Conservation (phyloP, 2,797 vertebrate species). For the Anniella stebbinsi region DNA sequence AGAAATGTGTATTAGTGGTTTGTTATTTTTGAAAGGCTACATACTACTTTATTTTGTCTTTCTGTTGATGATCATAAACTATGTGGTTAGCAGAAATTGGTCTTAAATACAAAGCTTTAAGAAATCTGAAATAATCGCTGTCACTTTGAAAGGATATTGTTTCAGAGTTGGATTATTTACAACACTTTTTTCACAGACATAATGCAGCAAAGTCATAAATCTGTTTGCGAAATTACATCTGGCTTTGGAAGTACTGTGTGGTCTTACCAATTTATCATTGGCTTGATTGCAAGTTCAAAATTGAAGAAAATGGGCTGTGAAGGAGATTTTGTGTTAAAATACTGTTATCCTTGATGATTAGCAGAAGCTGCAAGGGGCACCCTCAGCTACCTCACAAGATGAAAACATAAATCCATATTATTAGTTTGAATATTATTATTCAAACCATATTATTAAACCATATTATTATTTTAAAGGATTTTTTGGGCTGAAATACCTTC, state of each 20-base stretch:
- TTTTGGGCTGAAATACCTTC: not conserved
- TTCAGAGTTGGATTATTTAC: constrained; percentile 36
- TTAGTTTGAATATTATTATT: not conserved
- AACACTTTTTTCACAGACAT: constrained; percentile 4
- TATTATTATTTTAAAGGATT: not conserved
- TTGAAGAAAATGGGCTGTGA: constrained; percentile 25
- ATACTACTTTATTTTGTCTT: not conserved
- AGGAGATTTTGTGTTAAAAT: constrained; percentile 31
- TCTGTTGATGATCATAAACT: not conserved
- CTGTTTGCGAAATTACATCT: constrained; percentile 32
- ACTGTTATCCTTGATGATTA: constrained; percentile 1
- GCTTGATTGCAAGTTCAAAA: constrained; percentile 33
- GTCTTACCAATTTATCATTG: constrained; percentile 28
- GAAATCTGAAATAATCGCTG: constrained; percentile 21
- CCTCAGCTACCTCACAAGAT: constrained; percentile 19
- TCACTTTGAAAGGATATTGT: constrained; percentile 20
- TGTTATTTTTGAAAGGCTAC: not conserved
- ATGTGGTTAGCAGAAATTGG: not conserved
- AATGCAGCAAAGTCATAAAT: constrained; percentile 27
- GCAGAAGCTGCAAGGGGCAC: constrained; percentile 17
- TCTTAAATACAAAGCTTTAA: constrained; percentile 20
- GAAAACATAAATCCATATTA: not conserved
- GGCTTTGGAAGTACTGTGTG: constrained; percentile 9
- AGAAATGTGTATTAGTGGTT: not conserved
- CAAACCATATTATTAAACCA: too few species aligned